Base-by-base conservation (phyloP, 2,888 invertebrate genomes). In the Protodeltote pygarga region DNA sequence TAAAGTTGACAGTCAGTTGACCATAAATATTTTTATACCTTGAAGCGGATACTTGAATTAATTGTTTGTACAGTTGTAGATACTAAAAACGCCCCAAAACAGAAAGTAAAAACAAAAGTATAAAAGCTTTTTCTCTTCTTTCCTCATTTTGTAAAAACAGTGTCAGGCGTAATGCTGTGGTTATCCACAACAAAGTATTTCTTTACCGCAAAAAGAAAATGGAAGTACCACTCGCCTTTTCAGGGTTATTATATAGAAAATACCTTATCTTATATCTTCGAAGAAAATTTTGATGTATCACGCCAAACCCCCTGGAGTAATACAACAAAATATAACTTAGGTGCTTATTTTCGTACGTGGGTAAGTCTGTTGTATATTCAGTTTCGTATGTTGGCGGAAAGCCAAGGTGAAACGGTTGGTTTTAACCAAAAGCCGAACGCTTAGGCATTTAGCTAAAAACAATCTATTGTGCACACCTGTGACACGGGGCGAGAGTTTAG, bases 391-490 rank as follows among this genome's bases (percentile, higher is more conserved):
- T 51, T 68, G 68, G 68, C 68, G 14, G 17, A 48, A 50, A 42
- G 71, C 68, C 68, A 68, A 63, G 16, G 41, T 38, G 37, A 49
- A 66, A 61, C 50, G 32, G 45, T 49, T 49, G 57, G 61, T 66
- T 66, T 60, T 53, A 60, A 70, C 60, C 71, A 50, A 57, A 67
- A 55, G 55, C 55, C 39, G 46, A 65, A 63, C 53, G 66, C 23
- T 63, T 58, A 66, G 66, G 54, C 54, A 60, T 66, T 68, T 66
- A 61, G 64, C 67, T 68, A 66, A 66, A 68, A 70, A 68, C 68
- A 57, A 70, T 70, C 35, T 66, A 66, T 63, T 64, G 42, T 41
- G 49, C 40, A 46, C 71, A 70, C 67, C 68, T 68, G 71, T 64
- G 68, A 49, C 70, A 45, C 47, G 21, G 17, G 33, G 50, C 45